Conservation (phyloP, 1,140 invertebrate species). For the Papilio machaon region DNA sequence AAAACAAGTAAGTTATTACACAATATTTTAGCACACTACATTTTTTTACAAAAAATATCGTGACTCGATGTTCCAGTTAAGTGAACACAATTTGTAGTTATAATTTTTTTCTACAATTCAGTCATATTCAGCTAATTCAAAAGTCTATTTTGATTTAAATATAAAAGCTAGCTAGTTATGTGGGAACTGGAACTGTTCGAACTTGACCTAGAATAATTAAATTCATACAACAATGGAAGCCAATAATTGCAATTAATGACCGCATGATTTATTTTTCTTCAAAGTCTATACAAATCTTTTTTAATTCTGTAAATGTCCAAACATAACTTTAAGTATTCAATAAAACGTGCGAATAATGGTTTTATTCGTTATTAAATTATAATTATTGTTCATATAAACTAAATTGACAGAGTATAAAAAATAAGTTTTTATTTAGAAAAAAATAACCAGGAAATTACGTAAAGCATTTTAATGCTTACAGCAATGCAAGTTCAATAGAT, state of each 20-base stretch:
- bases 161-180: background rate
- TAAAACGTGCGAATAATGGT: background rate
- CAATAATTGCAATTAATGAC: background rate
- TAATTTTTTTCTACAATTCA: background rate
- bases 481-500: slow-evolving; percentile 10
- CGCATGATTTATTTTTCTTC: background rate
- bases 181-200: background rate
- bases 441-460: slow-evolving; percentile 14
- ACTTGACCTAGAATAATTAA: slow-evolving; percentile 24
- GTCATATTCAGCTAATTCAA: background rate
- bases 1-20: background rate
- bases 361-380: background rate
- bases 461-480: slow-evolving; percentile 14
- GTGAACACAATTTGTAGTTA: background rate
- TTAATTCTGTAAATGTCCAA: background rate
- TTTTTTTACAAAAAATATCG: background rate
- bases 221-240: background rate
- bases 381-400: background rate
- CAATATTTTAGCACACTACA: background rate
- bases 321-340: background rate
- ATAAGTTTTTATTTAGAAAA: background rate
- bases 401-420: background rate
- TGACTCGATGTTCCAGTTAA: background rate
- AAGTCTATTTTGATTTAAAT: slow-evolving; percentile 5
- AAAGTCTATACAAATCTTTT: background rate